phyloP scores from a whole-genome alignment of 2,113 vertebrate genomes.

The Dicentrarchus labrax region DNA sequence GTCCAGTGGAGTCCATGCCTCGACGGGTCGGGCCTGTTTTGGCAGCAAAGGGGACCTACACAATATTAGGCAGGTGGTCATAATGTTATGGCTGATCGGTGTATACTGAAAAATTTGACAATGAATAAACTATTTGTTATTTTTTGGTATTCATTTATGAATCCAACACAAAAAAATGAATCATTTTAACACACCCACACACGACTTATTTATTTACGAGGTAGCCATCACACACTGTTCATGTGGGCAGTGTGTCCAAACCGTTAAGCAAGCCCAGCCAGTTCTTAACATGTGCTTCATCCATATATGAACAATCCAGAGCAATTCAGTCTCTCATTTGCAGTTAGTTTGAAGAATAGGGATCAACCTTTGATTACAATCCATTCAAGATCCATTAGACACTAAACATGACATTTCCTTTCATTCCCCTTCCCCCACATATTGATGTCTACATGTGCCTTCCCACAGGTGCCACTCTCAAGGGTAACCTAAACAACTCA shows the following conservation, averaged over 20 bases:
- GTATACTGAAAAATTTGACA: too few relatives aligned
- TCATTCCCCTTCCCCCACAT: constrained; percentile 51
- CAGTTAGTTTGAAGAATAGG: constrained; percentile 56
- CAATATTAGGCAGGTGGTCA: too few relatives aligned
- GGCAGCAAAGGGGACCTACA: too few relatives aligned
- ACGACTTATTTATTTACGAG: too few relatives aligned
- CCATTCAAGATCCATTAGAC: constrained; percentile 69
- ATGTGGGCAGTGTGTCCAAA: not conserved
- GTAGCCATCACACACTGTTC: too few relatives aligned
- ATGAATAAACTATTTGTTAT: too few relatives aligned
- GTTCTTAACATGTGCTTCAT: constrained; percentile 16
- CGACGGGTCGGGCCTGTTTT: too few relatives aligned
- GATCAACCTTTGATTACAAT: constrained; percentile 72
- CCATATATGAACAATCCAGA: constrained; percentile 17
- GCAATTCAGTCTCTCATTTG: constrained; percentile 46
- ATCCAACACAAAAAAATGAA: too few relatives aligned
- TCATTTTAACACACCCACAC: not conserved
- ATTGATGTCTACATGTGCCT: constrained; percentile 61
- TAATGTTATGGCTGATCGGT: too few relatives aligned
- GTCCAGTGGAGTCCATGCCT: too few relatives aligned
- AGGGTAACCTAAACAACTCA: constrained; percentile 52
- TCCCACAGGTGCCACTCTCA: constrained; percentile 57
- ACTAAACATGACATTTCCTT: constrained; percentile 67
- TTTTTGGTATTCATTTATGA: too few relatives aligned
- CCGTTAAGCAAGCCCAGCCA: constrained; percentile 18